Conservation (phyloP, 2,888 invertebrate species). For the Dasypolia templi region DNA sequence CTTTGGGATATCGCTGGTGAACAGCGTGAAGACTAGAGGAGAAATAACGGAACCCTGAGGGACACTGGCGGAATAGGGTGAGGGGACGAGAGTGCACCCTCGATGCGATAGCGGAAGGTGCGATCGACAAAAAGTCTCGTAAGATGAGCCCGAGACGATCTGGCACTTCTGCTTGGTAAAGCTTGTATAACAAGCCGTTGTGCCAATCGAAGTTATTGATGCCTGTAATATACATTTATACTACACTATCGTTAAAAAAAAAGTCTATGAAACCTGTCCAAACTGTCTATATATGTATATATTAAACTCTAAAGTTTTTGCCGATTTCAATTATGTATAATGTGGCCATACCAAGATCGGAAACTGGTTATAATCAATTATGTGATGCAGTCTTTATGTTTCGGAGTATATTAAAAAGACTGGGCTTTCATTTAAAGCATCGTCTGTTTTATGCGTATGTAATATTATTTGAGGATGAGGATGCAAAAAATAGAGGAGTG, state of each 20-base stretch:
- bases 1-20: too few species aligned
- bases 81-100: too few species aligned
- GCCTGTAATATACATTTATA: conserved; percentile 8
- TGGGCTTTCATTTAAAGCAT: conserved; percentile 13
- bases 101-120: too few species aligned
- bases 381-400: conserved; percentile 17
- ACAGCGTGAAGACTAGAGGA: too few species aligned
- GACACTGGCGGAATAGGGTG: too few species aligned
- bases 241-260: conserved; percentile 27
- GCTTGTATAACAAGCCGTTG: too few species aligned
- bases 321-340: conserved; percentile 8
- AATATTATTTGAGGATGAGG: conserved; percentile 19
- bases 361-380: conserved; percentile 49
- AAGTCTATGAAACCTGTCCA: not conserved
- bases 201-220: too few species aligned
- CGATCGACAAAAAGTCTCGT: too few species aligned
- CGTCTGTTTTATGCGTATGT: conserved; percentile 26
- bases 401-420: conserved; percentile 12
- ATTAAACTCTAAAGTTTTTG: conserved; percentile 21
- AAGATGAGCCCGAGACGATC: too few species aligned
- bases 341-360: not conserved
- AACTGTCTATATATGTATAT: too few species aligned
- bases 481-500: conserved; percentile 12
- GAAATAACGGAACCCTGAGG: too few species aligned
- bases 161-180: too few species aligned